phyloP scores from a whole-genome alignment of 2,888 invertebrate genomes.

The Pristionchus maxplancki region DNA sequence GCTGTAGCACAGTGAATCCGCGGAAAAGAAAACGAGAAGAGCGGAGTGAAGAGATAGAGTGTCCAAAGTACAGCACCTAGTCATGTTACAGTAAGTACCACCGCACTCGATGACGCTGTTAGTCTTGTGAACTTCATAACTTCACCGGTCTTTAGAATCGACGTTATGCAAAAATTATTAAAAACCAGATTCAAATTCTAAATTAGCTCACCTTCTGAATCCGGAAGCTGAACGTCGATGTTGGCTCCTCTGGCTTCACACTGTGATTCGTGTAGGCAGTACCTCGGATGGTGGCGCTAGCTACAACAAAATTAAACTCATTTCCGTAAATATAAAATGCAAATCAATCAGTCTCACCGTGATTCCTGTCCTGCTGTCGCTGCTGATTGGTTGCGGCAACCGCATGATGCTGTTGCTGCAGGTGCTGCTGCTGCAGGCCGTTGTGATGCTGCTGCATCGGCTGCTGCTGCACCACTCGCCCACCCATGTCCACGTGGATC shows the following conservation, averaged over 20 bases:
- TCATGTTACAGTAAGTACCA: not conserved
- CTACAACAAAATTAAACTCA: not conserved
- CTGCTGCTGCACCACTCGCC: slow-evolving; percentile 46
- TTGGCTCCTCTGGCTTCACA: slow-evolving; percentile 12
- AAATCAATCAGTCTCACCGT: not conserved
- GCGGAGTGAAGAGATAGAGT: slow-evolving; percentile 2
- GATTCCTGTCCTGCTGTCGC: not conserved
- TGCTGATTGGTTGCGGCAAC: slow-evolving; percentile 21
- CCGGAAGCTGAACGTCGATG: slow-evolving; percentile 47
- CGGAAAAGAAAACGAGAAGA: not conserved
- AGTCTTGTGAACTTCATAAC: not conserved
- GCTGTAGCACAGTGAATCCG: slow-evolving; percentile 37
- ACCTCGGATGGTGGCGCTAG: not conserved
- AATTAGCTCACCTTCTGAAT: slow-evolving; percentile 16
- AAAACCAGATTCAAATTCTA: not conserved
- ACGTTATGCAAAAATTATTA: not conserved
- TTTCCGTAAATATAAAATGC: not conserved
- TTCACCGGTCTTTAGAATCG: not conserved
- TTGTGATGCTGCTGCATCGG: slow-evolving; percentile 47
- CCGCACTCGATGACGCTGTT: not conserved
- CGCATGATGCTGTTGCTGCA: slow-evolving; percentile 4
- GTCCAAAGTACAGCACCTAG: not conserved
- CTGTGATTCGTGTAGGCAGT: slow-evolving; percentile 13
- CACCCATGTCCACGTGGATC: slow-evolving; percentile 72
- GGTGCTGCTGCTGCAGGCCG: slow-evolving; percentile 6